Base-by-base conservation (phyloP, 2,113 vertebrate species). In the Raja brachyura region DNA sequence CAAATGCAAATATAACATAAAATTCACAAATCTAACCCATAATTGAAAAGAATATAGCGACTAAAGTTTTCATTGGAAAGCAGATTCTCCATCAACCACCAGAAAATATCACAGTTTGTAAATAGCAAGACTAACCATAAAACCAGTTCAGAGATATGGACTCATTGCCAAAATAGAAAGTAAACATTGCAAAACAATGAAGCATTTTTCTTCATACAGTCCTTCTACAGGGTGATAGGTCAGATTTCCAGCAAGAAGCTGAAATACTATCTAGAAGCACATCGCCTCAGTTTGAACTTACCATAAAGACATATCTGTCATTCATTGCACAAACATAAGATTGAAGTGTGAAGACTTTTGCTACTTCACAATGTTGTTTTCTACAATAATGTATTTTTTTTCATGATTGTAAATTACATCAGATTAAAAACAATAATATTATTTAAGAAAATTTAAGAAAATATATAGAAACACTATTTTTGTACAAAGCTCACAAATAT, bases 401-500 rank as follows among this genome's bases (percentile, higher is more conserved):
- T 88, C 59, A 66, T 88, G 83, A 63, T 88, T 63, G 31, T 66
- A n/a, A 88, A 88, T 88, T 31, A 88, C 83, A 88, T 14, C 59
- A 59, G n/a, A 63, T 88, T 88, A 88, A 88, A 88, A 88, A 88
- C 59, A 88, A 88, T 88, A 61, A 56, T 86, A 61, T 28, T 11
- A 88, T 88, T 66, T 88, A 56, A 88, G 83, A 88, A 31, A 88
- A 31, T 66, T 88, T 88, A 88, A 88, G 83, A 88, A 88, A 88
- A 88, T 88, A 88, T 63, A 88, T 88, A 88, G 59, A 88, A 88
- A 88, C 83, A 88, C 59, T 86, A 14, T 88, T 63, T 86, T 86
- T 88, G n/a, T 88, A 88, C 61, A 88, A 88, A 88, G 83, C 61
- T 66, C 83, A 88, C 83, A 88, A 88, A 88, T 88, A 88, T 63